These are phyloP conservation scores for Heliothis subflexa DNA, from an alignment of 1,140 invertebrate genomes.

Conservation along the genomic window DNA sequence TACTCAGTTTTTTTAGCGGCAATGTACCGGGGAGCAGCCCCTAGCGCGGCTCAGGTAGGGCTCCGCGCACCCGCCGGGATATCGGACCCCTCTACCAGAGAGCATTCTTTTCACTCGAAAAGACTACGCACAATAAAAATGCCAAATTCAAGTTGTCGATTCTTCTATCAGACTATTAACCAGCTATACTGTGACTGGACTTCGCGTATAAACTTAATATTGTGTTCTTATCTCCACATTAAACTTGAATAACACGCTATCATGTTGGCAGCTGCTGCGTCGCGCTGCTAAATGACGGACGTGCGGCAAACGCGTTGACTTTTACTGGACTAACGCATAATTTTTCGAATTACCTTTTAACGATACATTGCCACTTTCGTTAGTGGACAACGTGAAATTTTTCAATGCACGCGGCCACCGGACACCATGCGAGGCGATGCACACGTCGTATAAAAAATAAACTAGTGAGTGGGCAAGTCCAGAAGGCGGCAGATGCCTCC, in stretches of 20 bases:
- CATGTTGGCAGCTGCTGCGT: constrained; percentile 56
- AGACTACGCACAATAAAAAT: constrained; percentile 2
- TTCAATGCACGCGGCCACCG: constrained; percentile 49
- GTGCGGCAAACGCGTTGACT: constrained; percentile 57
- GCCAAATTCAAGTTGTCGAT: background rate
- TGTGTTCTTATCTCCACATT: constrained; percentile 23
- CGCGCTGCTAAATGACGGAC: constrained; percentile 53
- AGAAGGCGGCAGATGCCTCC: constrained; percentile 77
- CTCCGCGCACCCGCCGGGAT: constrained; percentile 68
- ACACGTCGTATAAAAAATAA: constrained; percentile 66
- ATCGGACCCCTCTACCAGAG: constrained; percentile 55
- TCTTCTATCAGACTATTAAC: background rate
- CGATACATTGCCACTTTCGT: constrained; percentile 62
- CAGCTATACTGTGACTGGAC: background rate
- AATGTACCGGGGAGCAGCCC: constrained; percentile 76
- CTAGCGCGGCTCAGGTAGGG: constrained; percentile 76
- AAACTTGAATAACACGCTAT: constrained; percentile 53
- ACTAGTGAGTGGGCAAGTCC: constrained; percentile 67
- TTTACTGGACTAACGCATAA: constrained; percentile 53
- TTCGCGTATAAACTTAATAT: constrained; percentile 11
- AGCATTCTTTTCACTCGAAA: constrained; percentile 55
- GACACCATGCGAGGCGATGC: constrained; percentile 53
- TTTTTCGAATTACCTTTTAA: constrained; percentile 49
- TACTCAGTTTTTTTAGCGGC: constrained; percentile 81
- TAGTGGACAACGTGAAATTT: constrained; percentile 53